These are phyloP conservation scores for Coreius guichenoti DNA, from an alignment of 2,797 vertebrate genomes.

Conservation along the genomic window DNA sequence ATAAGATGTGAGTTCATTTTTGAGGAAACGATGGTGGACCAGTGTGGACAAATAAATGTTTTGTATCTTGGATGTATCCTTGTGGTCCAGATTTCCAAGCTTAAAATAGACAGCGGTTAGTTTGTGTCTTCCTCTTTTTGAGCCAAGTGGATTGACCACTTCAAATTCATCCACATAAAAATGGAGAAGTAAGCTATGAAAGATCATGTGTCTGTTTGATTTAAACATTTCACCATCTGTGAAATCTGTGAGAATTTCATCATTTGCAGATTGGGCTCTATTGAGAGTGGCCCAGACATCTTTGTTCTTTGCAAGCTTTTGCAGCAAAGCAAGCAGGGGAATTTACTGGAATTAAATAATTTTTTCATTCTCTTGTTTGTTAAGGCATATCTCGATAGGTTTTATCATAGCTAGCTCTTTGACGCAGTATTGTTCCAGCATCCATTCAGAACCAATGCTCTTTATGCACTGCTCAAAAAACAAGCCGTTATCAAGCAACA, in stretches of 20 bases:
- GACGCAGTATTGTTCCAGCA: background rate
- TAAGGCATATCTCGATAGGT: background rate
- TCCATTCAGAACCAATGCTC: background rate
- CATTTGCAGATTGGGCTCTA: conserved; percentile 5
- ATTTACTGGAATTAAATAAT: background rate
- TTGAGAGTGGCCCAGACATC: background rate
- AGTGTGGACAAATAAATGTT: background rate
- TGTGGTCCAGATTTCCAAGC: background rate
- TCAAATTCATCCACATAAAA: conserved; percentile 3
- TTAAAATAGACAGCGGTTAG: background rate
- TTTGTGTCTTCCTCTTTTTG: conserved; percentile 12
- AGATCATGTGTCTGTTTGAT: background rate
- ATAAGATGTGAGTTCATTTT: background rate
- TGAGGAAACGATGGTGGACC: background rate
- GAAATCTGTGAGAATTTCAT: background rate
- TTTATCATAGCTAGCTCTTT: background rate
- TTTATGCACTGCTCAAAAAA: conserved; percentile 1
- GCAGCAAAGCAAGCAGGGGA: background rate
- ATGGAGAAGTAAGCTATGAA: background rate
- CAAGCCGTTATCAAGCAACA: background rate
- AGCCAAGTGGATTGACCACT: background rate
- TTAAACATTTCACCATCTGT: conserved; percentile 5
- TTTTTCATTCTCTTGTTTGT: background rate
- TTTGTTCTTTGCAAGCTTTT: background rate
- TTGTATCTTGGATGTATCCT: background rate